Evolutionary conservation across 2,113 vertebrate species (phyloP).

Genomic region (Callorhinus ursinus): DNA sequence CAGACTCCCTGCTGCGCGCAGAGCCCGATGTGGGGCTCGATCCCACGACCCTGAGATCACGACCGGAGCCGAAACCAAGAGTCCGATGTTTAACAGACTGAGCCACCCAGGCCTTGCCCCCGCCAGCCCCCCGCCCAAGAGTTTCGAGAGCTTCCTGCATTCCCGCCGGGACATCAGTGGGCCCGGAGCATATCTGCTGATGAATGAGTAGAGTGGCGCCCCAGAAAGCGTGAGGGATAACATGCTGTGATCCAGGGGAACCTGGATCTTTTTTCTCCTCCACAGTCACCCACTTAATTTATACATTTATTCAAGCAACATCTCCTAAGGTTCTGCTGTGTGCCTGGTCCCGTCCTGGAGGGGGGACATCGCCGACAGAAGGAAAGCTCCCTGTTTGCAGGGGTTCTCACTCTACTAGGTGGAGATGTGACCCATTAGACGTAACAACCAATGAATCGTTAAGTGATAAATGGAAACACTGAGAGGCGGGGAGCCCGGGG

Average conservation of each 20-base stretch:
- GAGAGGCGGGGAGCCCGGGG: too few species aligned
- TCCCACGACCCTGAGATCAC: not conserved
- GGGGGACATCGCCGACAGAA: rapidly evolving
- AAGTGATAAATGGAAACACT: too few species aligned
- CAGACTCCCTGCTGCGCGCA: too few species aligned
- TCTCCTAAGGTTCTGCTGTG: rapidly evolving
- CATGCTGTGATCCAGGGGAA: rapidly evolving
- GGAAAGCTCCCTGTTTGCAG: not conserved
- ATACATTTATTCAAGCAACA: rapidly evolving
- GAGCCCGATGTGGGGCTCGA: too few species aligned
- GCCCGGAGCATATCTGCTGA: rapidly evolving
- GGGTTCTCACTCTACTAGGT: not conserved
- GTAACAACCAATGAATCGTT: rapidly evolving
- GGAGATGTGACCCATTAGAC: too few species aligned
- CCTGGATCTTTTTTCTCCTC: rapidly evolving
- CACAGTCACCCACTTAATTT: not conserved
- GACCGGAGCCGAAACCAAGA: not conserved
- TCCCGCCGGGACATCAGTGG: rapidly evolving
- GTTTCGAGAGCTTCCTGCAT: rapidly evolving
- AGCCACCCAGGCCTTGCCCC: too few species aligned
- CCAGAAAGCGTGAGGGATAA: not conserved
- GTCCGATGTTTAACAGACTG: rapidly evolving
- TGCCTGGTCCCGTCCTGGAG: rapidly evolving
- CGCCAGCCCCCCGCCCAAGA: too few species aligned
- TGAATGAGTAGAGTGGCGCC: rapidly evolving